Evolutionary conservation across 1,140 invertebrate species (phyloP).

Genomic region (Lanistes nyassanus): DNA sequence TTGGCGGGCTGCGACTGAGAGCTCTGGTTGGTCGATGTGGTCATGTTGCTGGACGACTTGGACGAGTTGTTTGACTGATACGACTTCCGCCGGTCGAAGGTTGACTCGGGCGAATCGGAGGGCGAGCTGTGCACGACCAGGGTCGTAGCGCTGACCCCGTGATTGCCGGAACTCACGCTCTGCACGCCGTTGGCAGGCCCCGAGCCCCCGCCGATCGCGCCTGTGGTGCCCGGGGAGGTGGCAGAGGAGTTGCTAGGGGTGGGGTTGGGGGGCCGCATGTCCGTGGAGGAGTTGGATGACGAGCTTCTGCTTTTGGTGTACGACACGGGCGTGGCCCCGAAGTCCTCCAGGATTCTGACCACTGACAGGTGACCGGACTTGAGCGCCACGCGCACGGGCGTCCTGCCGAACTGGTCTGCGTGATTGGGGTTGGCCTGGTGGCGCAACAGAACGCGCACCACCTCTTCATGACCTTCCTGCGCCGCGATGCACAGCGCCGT

Average conservation of each 20-base stretch:
- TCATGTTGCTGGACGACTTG: constrained; percentile 79
- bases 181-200: constrained; percentile 12
- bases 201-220: not conserved
- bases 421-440: constrained; percentile 92
- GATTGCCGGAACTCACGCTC: constrained; percentile 28
- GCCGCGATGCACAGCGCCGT: constrained; percentile 93
- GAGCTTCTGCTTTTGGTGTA: constrained; percentile 53
- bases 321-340: constrained; percentile 52
- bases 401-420: constrained; percentile 89
- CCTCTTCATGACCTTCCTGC: constrained; percentile 94
- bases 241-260: constrained; percentile 33
- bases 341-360: constrained; percentile 73
- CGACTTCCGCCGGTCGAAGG: constrained; percentile 76
- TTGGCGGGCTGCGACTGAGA: constrained; percentile 49
- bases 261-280: constrained; percentile 69
- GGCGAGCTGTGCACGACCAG: constrained; percentile 48
- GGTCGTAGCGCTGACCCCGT: constrained; percentile 24
- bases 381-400: constrained; percentile 79
- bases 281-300: constrained; percentile 65
- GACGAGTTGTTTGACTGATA: constrained; percentile 80
- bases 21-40: constrained; percentile 72
- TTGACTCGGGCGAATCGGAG: constrained; percentile 75
- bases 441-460: constrained; percentile 85
- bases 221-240: constrained; percentile 23
- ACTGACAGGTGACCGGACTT: constrained; percentile 82